A percentile compares a stretch with the other conserved stretches of the same genome.
These are phyloP conservation scores for Coryphaenoides rupestris DNA, from an alignment of 2,113 vertebrate species.

Conservation along the genomic window DNA sequence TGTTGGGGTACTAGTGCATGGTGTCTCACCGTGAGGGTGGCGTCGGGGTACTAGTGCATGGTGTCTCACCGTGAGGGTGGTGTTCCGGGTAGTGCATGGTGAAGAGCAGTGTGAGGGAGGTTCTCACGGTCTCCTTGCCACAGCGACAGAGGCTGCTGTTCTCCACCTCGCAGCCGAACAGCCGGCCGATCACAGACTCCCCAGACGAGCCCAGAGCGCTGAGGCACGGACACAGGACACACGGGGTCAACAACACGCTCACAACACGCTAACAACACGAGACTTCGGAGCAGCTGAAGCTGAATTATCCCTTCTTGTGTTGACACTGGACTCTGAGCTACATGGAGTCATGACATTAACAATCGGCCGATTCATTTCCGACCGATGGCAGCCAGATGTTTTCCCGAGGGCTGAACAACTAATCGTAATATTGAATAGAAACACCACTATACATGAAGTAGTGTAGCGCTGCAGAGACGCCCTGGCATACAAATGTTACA, in stretches of 20 bases:
- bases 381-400: no score
- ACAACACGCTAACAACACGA: no score
- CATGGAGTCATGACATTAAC: no score
- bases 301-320: no score
- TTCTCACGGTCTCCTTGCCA: slow-evolving; percentile 91
- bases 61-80: slow-evolving; percentile 70
- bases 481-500: no score
- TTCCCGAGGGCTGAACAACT: no score
- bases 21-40: background rate
- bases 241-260: background rate
- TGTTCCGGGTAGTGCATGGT: slow-evolving; percentile 95
- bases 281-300: no score
- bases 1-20: slow-evolving; percentile 82
- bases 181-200: slow-evolving; percentile 87
- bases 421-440: no score
- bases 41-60: background rate
- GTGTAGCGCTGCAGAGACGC: no score
- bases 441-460: no score
- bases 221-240: slow-evolving; percentile 3
- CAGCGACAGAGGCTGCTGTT: slow-evolving; percentile 98
- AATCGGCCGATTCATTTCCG: no score
- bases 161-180: slow-evolving; percentile 96
- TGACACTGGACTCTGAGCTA: no score
- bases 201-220: slow-evolving; percentile 84
- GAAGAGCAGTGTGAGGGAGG: slow-evolving; percentile 94